Conservation (phyloP, 2,113 vertebrate genomes). For the Protobothrops mucrosquamatus region DNA sequence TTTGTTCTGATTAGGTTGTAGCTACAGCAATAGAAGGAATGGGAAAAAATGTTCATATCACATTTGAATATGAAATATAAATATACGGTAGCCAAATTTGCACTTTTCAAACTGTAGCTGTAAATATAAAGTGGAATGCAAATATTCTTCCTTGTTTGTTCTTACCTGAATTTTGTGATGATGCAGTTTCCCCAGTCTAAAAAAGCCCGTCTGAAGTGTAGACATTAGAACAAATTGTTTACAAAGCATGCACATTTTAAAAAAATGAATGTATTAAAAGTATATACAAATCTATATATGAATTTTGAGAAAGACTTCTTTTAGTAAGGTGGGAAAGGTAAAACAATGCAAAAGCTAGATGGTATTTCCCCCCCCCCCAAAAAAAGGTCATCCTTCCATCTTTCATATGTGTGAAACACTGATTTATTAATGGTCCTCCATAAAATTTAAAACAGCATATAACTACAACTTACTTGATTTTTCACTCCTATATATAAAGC, state of each 20-base stretch:
- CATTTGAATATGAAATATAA: background rate
- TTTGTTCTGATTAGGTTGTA: background rate
- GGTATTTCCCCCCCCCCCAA: background rate
- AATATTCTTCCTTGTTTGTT: background rate
- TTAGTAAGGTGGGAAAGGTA: background rate
- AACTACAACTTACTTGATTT: background rate
- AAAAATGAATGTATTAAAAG: background rate
- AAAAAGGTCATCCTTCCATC: background rate
- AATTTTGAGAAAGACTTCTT: background rate
- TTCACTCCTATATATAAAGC: background rate
- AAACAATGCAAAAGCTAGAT: background rate
- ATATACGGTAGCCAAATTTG: background rate
- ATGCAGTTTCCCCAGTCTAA: background rate
- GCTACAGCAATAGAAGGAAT: background rate
- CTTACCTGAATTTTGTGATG: background rate
- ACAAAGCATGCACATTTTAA: background rate
- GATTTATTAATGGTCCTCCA: background rate
- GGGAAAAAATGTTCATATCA: background rate
- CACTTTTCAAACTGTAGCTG: background rate
- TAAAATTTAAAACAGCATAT: conserved; percentile 4
- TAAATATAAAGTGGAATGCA: background rate
- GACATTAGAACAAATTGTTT: background rate
- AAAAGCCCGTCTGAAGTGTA: too few species aligned
- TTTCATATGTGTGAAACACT: background rate
- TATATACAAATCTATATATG: background rate